Evolutionary conservation across 2,888 invertebrate genomes (phyloP), one percentile per base, ranked within the genome.

Genomic region (Tricholauxania praeusta): DNA sequence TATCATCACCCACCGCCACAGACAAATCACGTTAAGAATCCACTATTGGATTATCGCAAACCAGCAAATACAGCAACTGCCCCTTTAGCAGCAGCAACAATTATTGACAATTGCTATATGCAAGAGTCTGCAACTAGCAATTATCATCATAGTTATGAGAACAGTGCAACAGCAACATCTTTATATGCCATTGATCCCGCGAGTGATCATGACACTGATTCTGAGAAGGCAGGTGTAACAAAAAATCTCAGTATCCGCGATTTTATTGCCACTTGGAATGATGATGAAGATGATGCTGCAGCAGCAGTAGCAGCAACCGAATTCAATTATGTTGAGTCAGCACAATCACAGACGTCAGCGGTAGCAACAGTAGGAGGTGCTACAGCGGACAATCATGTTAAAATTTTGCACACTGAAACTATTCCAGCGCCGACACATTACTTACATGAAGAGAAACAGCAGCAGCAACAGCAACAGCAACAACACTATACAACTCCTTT

Each of bases 191-290:
- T 39, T 39, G 70, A 53, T 12, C 10, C 62, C 10, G 28, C 59
- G 12, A 14, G 39, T n/a, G 57, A 48, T 48, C 28, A 28, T 28
- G 66, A 66, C 17, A 14, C 53, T 19, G 53, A 17, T 14, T 52
- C 12, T 15, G 47, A 48, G 47, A 48, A 67, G n/a, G 57, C 47
- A 17, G 19, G 65, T 59, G 66, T 72, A n/a, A 77, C 77, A 5
- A 84, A 84, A 73, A 83, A 81, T 66, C 82, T 86, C 48, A 87
- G 85, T 67, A 79, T 88, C 22, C 82, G 87, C 1, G 87, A 88
- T 75, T 88, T 87, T 66, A 79, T 88, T 2, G 78, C 87, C 19
- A 83, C 86, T 19, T 88, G 87, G 87, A 88, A 88, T 70, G 86
- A 86, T 72, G 87, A 87, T 72, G 87, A 87, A 51, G 87, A 87